Conservation (phyloP, 2,113 vertebrate genomes). For the Lepisosteus oculatus region DNA sequence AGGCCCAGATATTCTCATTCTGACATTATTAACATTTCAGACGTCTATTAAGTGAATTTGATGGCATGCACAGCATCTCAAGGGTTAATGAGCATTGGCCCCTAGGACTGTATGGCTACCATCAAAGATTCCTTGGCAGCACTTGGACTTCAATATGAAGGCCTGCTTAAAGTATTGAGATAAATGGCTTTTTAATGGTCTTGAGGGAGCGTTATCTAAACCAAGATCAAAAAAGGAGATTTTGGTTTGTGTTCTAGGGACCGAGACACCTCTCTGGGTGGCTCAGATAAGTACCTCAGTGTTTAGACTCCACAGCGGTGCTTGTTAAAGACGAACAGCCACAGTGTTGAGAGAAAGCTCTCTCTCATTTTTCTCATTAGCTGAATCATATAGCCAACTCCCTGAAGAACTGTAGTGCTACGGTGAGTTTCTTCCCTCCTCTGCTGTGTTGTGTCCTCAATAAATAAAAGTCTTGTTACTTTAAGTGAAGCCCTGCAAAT, state of each 20-base stretch:
- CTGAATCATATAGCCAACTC: slow-evolving; percentile 1
- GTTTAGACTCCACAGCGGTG: slow-evolving; percentile 37
- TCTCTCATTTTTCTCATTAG: slow-evolving; percentile 35
- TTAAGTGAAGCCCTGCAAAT: no score
- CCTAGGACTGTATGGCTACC: slow-evolving; percentile 30
- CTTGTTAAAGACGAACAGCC: slow-evolving; percentile 26
- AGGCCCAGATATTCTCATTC: not conserved
- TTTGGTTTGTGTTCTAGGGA: slow-evolving; percentile 25
- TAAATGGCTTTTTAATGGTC: slow-evolving; percentile 54
- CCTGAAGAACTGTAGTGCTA: slow-evolving; percentile 3
- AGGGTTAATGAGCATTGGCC: slow-evolving; percentile 38
- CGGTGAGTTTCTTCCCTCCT: not conserved
- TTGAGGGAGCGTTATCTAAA: slow-evolving; percentile 38
- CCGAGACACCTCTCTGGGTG: slow-evolving; percentile 37
- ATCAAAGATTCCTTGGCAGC: slow-evolving; percentile 41
- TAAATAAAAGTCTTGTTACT: no score
- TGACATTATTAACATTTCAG: not conserved
- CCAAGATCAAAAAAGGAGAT: slow-evolving; percentile 41
- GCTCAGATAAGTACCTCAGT: slow-evolving; percentile 26
- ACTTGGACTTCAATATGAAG: slow-evolving; percentile 47
- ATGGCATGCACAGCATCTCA: slow-evolving; percentile 17
- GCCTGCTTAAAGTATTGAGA: slow-evolving; percentile 58
- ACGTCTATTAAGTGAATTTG: slow-evolving; percentile 9
- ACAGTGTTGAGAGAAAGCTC: slow-evolving; percentile 33
- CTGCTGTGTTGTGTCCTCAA: not conserved